A percentile compares a stretch with the other conserved stretches of the same genome.
Conservation (phyloP, 2,888 invertebrate genomes). For the Tuta absoluta region DNA sequence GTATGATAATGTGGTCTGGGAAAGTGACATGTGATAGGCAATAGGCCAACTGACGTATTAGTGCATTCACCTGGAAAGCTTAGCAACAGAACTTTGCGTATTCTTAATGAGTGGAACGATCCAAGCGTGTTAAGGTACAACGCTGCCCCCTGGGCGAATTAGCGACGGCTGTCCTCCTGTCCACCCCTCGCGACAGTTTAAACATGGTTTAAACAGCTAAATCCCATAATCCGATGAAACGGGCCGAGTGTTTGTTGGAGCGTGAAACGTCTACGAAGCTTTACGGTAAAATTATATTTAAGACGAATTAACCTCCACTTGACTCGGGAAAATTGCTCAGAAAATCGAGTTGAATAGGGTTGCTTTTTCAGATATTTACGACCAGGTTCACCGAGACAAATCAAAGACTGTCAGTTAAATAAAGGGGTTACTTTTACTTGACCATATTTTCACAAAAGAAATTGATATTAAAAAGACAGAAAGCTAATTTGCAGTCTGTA, state of each 20-base stretch:
- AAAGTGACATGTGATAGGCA: slow-evolving; percentile 47
- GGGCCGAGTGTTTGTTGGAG: slow-evolving; percentile 55
- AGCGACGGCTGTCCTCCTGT: slow-evolving; percentile 57
- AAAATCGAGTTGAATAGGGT: neutral
- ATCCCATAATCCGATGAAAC: slow-evolving; percentile 74
- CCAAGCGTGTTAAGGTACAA: slow-evolving; percentile 34
- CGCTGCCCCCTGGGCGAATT: slow-evolving; percentile 49
- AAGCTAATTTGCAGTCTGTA: slow-evolving; percentile 9
- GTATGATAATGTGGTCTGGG: slow-evolving; percentile 34
- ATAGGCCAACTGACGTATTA: slow-evolving; percentile 37
- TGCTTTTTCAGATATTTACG: neutral
- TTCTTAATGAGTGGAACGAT: slow-evolving; percentile 40
- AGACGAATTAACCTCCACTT: neutral
- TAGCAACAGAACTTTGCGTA: slow-evolving; percentile 35
- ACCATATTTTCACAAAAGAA: neutral
- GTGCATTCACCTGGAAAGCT: slow-evolving; percentile 38
- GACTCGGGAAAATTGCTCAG: neutral
- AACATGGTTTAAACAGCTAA: slow-evolving; percentile 70
- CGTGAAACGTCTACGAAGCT: slow-evolving; percentile 43
- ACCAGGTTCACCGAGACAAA: neutral
- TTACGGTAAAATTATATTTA: slow-evolving; percentile 29
- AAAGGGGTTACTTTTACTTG: neutral
- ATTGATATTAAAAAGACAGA: neutral
- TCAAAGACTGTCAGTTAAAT: neutral
- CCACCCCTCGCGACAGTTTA: slow-evolving; percentile 59